phyloP scores from a whole-genome alignment of 2,797 vertebrate genomes.

The Intellagama lesueurii region DNA sequence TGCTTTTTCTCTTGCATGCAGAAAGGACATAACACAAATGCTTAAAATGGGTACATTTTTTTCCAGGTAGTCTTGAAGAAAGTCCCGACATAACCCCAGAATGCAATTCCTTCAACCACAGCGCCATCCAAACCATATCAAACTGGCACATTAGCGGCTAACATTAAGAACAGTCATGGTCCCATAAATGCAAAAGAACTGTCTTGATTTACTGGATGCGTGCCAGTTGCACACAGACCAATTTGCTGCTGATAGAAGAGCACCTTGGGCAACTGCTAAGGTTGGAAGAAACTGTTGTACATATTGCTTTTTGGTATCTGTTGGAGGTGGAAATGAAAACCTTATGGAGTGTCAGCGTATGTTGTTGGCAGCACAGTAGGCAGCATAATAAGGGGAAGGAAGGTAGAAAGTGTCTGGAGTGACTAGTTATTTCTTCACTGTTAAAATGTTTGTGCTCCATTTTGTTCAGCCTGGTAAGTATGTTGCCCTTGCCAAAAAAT shows the following conservation, averaged over 20 bases:
- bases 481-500: not conserved
- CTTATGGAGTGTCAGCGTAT: slow-evolving; percentile 37
- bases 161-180: slow-evolving; percentile 15
- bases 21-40: not conserved
- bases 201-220: not conserved
- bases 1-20: not conserved
- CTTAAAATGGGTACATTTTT: not conserved
- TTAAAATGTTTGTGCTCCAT: not conserved
- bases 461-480: not conserved
- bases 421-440: slow-evolving; percentile 20
- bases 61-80: not conserved
- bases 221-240: slow-evolving; percentile 14
- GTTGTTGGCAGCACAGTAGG: slow-evolving; percentile 38
- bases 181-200: slow-evolving; percentile 15
- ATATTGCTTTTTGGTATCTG: slow-evolving; percentile 42
- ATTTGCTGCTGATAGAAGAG: slow-evolving; percentile 30
- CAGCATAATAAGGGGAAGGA: slow-evolving; percentile 29
- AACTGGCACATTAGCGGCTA: not conserved
- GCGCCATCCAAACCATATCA: not conserved
- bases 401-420: not conserved
- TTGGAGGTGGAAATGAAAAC: slow-evolving; percentile 40
- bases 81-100: not conserved
- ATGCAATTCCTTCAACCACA: not conserved
- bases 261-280: slow-evolving; percentile 15
- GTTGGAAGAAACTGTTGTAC: slow-evolving; percentile 30